phyloP scores from a whole-genome alignment of 2,113 vertebrate genomes.

The Phalacrocorax aristotelis region DNA sequence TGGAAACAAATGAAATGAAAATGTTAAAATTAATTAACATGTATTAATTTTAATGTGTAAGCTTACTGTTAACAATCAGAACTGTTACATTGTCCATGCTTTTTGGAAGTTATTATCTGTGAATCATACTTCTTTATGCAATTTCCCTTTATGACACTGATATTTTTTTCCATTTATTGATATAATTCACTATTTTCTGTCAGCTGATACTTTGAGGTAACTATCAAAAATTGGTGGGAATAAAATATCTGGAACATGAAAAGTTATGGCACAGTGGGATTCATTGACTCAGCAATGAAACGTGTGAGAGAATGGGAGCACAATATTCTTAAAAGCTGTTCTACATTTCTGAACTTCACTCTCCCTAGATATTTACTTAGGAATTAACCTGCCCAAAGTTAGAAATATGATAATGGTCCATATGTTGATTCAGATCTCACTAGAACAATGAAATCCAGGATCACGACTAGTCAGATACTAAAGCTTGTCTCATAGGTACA shows the following conservation, averaged over 20 bases:
- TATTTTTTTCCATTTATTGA: neutral
- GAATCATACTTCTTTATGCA: neutral
- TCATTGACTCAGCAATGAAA: neutral
- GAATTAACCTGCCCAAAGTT: neutral
- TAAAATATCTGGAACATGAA: neutral
- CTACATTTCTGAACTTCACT: neutral
- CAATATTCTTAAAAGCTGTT: neutral
- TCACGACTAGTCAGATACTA: neutral
- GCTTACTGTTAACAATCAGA: neutral
- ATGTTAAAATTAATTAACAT: neutral
- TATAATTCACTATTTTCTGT: neutral
- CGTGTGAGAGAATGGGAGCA: neutral
- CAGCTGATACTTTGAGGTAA: neutral
- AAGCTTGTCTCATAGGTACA: neutral
- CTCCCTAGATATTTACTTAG: neutral
- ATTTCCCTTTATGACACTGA: neutral
- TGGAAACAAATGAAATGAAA: neutral
- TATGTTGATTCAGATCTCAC: neutral
- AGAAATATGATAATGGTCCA: neutral
- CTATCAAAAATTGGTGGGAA: neutral
- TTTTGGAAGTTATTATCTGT: neutral
- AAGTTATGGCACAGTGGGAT: neutral
- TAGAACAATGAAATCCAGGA: neutral
- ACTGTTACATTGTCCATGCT: neutral
- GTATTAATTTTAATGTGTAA: neutral